Conservation (phyloP, 1,140 invertebrate species). For the Neotoxoptera formosana region DNA sequence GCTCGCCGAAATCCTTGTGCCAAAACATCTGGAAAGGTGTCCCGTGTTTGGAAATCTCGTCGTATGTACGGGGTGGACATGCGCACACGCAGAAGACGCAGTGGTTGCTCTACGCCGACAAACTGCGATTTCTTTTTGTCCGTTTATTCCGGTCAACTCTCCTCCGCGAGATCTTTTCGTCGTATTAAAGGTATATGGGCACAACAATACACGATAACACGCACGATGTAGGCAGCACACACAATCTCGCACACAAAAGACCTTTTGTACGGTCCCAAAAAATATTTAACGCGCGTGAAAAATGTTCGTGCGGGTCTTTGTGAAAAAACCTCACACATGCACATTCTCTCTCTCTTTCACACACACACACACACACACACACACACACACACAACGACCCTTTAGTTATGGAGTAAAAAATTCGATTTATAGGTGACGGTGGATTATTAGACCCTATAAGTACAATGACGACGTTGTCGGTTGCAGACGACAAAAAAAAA, state of each 20-base stretch:
- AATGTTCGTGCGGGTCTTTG: conserved; percentile 4
- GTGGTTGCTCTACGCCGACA: not conserved
- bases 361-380: not conserved
- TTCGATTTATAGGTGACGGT: not conserved
- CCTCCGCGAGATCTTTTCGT: not conserved
- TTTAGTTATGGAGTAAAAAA: not conserved
- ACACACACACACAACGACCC: too few relatives aligned
- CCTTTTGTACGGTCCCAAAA: not conserved
- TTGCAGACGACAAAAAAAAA: not conserved
- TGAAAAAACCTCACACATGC: not conserved
- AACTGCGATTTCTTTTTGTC: conserved; percentile 30
- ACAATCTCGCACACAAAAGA: not conserved
- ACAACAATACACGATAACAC: not conserved
- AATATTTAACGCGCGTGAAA: conserved; percentile 28
- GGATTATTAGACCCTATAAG: not conserved
- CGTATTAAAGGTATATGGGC: not conserved
- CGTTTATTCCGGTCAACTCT: conserved; percentile 39
- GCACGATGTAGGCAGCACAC: not conserved
- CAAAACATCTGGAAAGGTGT: conserved; percentile 57
- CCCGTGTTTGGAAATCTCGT: not conserved
- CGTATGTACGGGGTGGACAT: not conserved
- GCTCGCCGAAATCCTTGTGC: not conserved
- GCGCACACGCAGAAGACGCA: not conserved
- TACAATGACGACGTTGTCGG: not conserved
- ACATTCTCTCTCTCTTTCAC: too few relatives aligned